Conservation (phyloP, 2,797 vertebrate genomes). For the Carduelis carduelis region DNA sequence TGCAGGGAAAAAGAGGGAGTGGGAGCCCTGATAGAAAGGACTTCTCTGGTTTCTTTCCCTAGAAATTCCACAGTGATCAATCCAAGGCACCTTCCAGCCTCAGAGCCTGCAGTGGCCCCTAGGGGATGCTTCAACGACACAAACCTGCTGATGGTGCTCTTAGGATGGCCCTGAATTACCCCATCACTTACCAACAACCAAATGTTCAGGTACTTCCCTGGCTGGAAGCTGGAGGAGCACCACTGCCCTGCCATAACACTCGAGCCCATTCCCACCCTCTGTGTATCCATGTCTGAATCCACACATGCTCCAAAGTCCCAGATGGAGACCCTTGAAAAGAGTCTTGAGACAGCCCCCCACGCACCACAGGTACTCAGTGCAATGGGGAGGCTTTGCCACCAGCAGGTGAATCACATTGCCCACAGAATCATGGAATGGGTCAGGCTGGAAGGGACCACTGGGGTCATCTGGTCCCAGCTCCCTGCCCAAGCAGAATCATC, state of each 20-base stretch:
- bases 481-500: not conserved
- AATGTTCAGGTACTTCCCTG: rapidly evolving
- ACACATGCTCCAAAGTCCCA: not conserved
- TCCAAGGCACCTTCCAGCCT: not conserved
- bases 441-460: not conserved
- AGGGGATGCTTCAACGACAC: not conserved
- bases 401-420: rapidly evolving
- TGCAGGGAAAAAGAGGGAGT: not conserved
- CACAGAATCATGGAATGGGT: too few species aligned
- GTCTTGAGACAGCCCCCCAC: not conserved
- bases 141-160: not conserved
- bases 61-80: not conserved
- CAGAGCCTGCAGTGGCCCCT: not conserved
- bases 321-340: not conserved
- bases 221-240: not conserved
- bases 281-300: not conserved
- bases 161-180: not conserved
- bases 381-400: not conserved
- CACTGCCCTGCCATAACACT: not conserved
- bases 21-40: not conserved
- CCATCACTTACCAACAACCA: not conserved
- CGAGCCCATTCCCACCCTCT: rapidly evolving
- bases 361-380: not conserved
- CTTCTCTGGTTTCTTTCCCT: not conserved
- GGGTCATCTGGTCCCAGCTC: not conserved